These are phyloP conservation scores for Plestiodon gilberti DNA, from an alignment of 2,113 vertebrate species.

Conservation along the genomic window DNA sequence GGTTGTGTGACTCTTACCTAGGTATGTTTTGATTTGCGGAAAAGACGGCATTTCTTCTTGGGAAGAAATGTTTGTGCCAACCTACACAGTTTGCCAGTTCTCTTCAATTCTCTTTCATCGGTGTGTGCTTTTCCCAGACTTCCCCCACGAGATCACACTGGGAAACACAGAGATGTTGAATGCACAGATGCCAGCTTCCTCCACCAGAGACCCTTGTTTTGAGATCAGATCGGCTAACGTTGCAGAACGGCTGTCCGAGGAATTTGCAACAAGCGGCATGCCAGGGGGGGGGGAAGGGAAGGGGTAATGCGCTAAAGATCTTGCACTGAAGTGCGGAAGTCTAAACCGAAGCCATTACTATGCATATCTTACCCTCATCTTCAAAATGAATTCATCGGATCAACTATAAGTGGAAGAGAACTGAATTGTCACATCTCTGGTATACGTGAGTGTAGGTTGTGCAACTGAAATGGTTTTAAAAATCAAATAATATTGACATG, in stretches of 20 bases:
- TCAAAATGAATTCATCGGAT: not conserved
- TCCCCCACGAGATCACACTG: not conserved
- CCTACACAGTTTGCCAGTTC: not conserved
- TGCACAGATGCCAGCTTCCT: not conserved
- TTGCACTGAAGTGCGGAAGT: conserved; percentile 16
- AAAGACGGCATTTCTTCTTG: not conserved
- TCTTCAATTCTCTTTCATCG: not conserved
- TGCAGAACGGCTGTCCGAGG: not conserved
- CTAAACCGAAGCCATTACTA: not conserved
- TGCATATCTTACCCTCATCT: not conserved
- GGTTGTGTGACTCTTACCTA: not conserved
- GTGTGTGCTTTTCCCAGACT: not conserved
- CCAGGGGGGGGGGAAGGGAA: not conserved
- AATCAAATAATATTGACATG: too few species aligned
- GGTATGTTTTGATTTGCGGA: not conserved
- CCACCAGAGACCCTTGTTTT: conserved; percentile 11
- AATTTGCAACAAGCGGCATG: conserved; percentile 14
- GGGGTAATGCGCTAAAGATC: conserved; percentile 27
- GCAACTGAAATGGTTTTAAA: too few species aligned
- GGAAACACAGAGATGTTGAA: not conserved
- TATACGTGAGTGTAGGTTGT: too few species aligned
- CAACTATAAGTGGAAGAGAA: not conserved
- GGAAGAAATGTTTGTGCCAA: not conserved
- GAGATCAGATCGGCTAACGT: conserved; percentile 17
- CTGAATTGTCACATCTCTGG: too few species aligned